Evolutionary conservation across 1,140 invertebrate genomes (phyloP), one percentile per base, ranked within the genome.

Genomic region (Nasonia giraulti): DNA sequence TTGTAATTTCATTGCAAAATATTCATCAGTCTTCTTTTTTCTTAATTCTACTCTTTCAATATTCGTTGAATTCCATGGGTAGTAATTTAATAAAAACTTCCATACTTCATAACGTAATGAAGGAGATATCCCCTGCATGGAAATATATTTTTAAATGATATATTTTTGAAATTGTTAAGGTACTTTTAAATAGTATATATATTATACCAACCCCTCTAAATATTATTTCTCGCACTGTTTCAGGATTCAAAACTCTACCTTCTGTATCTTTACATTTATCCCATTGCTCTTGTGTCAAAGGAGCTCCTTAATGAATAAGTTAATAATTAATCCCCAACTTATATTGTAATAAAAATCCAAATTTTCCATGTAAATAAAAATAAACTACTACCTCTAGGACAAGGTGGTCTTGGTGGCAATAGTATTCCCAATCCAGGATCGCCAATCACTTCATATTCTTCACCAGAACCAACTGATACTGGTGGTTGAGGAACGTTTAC

Each of bases 1-100:
- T 92, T 99, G 99, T 12, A 97, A 94, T 91, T 99, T 99, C 98
- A 99, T 99, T 77, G 94, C 95, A 91, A 96, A 98, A 93, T 99
- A 99, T 90, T 98, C 97, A 86, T 98, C 95, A 76, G 95, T 95
- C 92, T 96, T 97, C 88, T 94, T 93, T 90, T 96, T 96, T 47
- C 95, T 94, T 31, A 96, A 89, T 87, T 95, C 94, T 88, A 94
- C 93, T 88, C 97, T 94, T 90, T 98, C 95, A 76, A 94, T 90
- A 83, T 95, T 93, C 0, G 96, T 97, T 76, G 96, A 96, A 85
- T 96, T 93, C 97, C 97, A 99, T 0, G 96, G 95, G 91, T 97
- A 97, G 90, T 98, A 98, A 87, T 96, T 96, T 7, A 99, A 94
- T 11, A 99, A 94, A 93, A 97, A 99, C 91, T 99, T 99, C 99